phyloP scores from a whole-genome alignment of 2,113 vertebrate species.

The Dryoscopus gambensis region DNA sequence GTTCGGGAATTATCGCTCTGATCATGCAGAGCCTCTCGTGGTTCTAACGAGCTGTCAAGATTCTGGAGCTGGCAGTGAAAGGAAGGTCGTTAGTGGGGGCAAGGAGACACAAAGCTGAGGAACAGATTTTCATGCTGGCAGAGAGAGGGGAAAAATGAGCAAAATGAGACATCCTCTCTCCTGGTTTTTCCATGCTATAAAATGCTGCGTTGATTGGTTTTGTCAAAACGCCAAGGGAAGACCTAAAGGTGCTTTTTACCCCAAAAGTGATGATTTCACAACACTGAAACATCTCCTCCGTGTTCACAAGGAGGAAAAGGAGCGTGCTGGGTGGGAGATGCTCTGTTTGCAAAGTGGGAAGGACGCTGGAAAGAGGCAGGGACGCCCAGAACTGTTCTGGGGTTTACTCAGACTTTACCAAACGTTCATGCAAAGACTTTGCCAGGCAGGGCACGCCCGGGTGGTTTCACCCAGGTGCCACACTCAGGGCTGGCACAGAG shows the following conservation, averaged over 20 bases:
- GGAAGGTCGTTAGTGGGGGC: neutral
- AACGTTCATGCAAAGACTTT: neutral
- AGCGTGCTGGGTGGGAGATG: neutral
- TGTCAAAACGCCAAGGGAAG: neutral
- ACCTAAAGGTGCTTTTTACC: neutral
- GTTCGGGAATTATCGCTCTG: conserved; percentile 27
- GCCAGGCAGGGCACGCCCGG: neutral
- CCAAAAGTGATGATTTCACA: neutral
- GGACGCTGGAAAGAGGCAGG: neutral
- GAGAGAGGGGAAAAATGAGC: neutral
- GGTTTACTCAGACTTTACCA: neutral
- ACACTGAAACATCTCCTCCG: neutral
- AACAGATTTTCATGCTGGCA: neutral
- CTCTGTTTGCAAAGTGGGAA: neutral
- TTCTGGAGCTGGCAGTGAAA: neutral
- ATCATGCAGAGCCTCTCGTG: conserved; percentile 23
- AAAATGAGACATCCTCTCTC: neutral
- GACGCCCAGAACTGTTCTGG: too few species aligned
- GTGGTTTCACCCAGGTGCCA: neutral
- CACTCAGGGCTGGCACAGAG: fast-evolving
- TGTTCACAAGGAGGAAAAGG: neutral
- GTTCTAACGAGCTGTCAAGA: conserved; percentile 25
- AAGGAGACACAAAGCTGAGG: neutral
- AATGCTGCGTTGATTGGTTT: neutral
- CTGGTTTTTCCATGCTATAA: neutral